A percentile compares a stretch with the other conserved stretches of the same genome.
phyloP scores from a whole-genome alignment of 2,113 vertebrate species.

The Anarrhichthys ocellatus region DNA sequence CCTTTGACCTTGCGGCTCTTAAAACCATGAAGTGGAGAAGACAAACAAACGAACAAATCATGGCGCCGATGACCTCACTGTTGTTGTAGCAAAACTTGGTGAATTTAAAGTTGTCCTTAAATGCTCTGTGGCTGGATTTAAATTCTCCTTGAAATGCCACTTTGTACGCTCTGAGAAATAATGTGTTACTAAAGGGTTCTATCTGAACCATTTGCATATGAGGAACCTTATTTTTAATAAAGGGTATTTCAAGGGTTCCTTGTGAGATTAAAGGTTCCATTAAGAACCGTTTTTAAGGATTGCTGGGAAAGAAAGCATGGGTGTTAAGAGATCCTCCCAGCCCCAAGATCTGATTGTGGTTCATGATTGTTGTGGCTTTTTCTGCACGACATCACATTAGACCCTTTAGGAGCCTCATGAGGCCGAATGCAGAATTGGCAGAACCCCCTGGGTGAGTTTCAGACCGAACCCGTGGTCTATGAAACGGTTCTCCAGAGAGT shows the following conservation, averaged over 20 bases:
- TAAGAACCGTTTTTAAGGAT: not conserved
- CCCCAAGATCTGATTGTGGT: too few relatives aligned
- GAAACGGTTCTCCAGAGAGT: not conserved
- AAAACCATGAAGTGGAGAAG: not conserved
- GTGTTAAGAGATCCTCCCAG: too few relatives aligned
- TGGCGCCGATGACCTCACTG: not conserved
- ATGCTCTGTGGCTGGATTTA: conserved; percentile 5
- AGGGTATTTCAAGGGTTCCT: not conserved
- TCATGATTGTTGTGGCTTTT: not conserved
- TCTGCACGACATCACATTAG: not conserved
- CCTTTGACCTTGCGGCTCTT: not conserved
- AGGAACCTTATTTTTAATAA: too few relatives aligned
- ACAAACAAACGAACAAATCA: conserved; percentile 1
- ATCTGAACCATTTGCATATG: too few relatives aligned
- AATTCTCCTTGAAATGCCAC: conserved; percentile 14
- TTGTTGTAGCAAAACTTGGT: not conserved
- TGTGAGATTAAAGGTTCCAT: not conserved
- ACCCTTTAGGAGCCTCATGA: not conserved
- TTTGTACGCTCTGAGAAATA: too few relatives aligned
- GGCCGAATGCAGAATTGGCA: not conserved
- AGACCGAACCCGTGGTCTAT: not conserved
- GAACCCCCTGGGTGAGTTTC: not conserved
- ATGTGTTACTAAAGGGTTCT: too few relatives aligned
- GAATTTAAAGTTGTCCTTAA: conserved; percentile 17
- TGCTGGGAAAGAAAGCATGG: not conserved